A percentile compares a stretch with the other conserved stretches of the same genome.
Conservation (phyloP, 1,140 invertebrate species). For the Euura lappo region DNA sequence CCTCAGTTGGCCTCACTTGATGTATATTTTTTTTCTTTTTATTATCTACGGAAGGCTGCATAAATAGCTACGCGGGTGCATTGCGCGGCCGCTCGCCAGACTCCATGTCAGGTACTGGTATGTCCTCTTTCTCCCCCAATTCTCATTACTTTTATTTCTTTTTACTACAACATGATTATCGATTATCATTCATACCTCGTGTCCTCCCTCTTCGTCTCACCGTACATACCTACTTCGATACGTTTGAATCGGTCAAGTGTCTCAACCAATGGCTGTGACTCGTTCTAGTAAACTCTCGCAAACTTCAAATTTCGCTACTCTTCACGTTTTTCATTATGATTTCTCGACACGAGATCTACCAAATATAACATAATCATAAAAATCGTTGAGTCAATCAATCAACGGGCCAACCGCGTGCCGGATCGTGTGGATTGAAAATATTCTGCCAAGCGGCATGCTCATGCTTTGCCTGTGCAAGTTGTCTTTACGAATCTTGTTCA, state of each 20-base stretch:
- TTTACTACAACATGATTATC: background rate
- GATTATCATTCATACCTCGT: slow-evolving; percentile 5
- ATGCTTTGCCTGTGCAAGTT: no score
- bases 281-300: background rate
- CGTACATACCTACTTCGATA: background rate
- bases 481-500: no score
- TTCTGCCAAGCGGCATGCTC: no score
- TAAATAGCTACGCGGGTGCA: slow-evolving; percentile 79
- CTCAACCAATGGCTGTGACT: background rate
- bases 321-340: background rate
- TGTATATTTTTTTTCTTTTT: slow-evolving; percentile 58
- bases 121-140: slow-evolving; percentile 51
- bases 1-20: slow-evolving; percentile 51
- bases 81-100: slow-evolving; percentile 73
- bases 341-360: no score
- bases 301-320: background rate
- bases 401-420: no score
- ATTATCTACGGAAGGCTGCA: slow-evolving; percentile 62
- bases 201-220: slow-evolving; percentile 4
- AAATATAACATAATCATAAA: no score
- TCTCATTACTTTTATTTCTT: background rate
- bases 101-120: slow-evolving; percentile 77
- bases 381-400: no score
- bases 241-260: background rate
- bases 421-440: no score